Percentiles rank a stretch among this genome's conserved stretches.
Conservation (phyloP, 2,113 vertebrate species). For the Excalfactoria chinensis region DNA sequence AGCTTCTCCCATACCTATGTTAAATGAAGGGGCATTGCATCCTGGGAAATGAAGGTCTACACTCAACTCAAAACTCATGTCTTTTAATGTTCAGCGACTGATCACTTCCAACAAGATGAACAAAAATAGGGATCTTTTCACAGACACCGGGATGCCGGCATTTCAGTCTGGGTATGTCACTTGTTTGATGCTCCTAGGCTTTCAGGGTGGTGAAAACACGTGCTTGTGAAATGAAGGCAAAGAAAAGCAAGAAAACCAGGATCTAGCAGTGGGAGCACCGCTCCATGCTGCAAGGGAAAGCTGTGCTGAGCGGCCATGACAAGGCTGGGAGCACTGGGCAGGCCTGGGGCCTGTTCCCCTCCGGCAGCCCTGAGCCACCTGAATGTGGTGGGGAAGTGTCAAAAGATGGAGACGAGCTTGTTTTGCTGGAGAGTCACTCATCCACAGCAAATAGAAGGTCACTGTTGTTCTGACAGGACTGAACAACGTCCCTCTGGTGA, state of each 20-base stretch:
- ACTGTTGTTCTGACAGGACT: neutral
- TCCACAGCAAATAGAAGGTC: conserved; percentile 13
- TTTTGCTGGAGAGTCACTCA: conserved; percentile 21
- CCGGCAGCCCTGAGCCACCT: neutral
- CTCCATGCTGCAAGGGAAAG: neutral
- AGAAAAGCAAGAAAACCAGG: neutral
- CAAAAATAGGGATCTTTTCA: neutral
- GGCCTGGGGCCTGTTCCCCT: neutral
- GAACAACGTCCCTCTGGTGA: neutral
- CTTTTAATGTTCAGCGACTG: neutral
- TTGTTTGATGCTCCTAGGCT: neutral
- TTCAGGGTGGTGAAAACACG: neutral
- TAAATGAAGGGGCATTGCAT: neutral
- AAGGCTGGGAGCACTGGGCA: neutral
- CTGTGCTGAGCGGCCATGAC: neutral
- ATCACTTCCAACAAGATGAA: neutral
- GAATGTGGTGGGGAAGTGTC: neutral
- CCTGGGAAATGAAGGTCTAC: neutral
- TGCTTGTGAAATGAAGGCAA: neutral
- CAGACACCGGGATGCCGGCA: neutral
- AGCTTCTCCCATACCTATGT: neutral
- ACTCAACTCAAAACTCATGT: neutral
- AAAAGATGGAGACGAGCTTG: neutral
- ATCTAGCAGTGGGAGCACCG: neutral
- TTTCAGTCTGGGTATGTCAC: neutral